These are phyloP conservation scores for Oxyruncus cristatus DNA, from an alignment of 2,113 vertebrate species.

Conservation along the genomic window DNA sequence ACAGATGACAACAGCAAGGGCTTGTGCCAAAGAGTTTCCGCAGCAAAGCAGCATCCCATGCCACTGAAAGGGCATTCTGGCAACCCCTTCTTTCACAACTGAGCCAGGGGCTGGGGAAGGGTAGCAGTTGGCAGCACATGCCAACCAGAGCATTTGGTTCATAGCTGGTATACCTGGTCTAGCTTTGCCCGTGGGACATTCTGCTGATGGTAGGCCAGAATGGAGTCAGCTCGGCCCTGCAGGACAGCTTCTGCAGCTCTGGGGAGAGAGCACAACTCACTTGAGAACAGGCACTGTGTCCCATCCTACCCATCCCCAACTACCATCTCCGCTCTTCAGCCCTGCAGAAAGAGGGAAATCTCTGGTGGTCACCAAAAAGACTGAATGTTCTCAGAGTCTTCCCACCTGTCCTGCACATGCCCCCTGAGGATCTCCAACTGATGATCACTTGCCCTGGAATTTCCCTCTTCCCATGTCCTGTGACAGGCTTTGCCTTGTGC, in stretches of 20 bases:
- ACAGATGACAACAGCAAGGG: not conserved
- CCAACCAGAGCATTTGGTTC: not conserved
- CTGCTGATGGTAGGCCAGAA: conserved; percentile 95
- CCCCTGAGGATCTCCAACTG: not conserved
- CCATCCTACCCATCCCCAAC: not conserved
- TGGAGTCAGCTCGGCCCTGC: conserved; percentile 92
- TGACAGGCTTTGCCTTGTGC: not conserved
- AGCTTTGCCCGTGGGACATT: conserved; percentile 89
- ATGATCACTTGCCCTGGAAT: not conserved
- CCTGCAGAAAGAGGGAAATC: not conserved
- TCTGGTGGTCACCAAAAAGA: not conserved
- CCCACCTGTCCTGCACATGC: not conserved
- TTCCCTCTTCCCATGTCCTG: not conserved
- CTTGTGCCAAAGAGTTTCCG: not conserved
- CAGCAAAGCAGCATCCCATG: not conserved
- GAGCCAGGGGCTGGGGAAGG: not conserved
- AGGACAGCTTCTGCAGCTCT: conserved; percentile 95
- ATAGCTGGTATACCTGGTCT: conserved; percentile 81
- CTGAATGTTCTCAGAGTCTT: not conserved
- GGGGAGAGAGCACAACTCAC: conserved; percentile 29
- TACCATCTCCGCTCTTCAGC: not conserved
- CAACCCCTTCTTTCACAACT: not conserved
- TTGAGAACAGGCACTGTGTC: not conserved
- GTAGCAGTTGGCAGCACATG: not conserved
- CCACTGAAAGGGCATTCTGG: not conserved